Evolutionary conservation across 2,888 invertebrate species (phyloP).

Genomic region (Acanthosoma haemorrhoidale): DNA sequence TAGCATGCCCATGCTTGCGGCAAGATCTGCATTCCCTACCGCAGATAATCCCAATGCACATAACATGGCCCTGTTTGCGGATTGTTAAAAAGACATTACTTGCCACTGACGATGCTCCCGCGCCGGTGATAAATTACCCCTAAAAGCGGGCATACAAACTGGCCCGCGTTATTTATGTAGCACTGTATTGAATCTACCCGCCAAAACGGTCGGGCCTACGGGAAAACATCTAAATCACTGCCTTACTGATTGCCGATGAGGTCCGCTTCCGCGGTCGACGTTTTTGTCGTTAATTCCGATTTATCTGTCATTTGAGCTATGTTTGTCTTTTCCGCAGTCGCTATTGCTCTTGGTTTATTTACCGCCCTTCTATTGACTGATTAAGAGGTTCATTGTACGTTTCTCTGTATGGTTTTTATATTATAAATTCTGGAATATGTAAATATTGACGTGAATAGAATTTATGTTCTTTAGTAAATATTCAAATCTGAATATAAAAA

Average conservation of each 20-base stretch:
- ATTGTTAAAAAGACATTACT: conserved; percentile 12
- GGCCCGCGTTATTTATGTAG: conserved; percentile 4
- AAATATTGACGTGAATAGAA: too few species aligned
- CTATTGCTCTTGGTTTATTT: neutral
- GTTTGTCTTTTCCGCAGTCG: neutral
- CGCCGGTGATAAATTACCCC: neutral
- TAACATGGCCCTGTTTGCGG: neutral
- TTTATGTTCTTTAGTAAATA: too few species aligned
- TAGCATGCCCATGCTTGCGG: too few species aligned
- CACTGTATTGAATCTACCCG: conserved; percentile 2
- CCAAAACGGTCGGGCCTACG: neutral
- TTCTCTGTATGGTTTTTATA: too few species aligned
- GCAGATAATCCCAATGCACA: too few species aligned
- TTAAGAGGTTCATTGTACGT: too few species aligned
- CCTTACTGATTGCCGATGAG: neutral
- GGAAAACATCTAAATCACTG: conserved; percentile 1
- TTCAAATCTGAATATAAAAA: too few species aligned
- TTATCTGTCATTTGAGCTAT: neutral
- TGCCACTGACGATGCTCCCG: neutral
- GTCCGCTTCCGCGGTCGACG: neutral
- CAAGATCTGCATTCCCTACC: too few species aligned
- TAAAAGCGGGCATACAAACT: neutral
- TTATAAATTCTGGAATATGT: too few species aligned
- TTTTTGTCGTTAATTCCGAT: neutral
- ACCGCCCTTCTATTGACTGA: neutral